Evolutionary conservation across 2,113 vertebrate species (phyloP), one percentile per base, ranked within the genome.

Genomic region (Vulpes vulpes): DNA sequence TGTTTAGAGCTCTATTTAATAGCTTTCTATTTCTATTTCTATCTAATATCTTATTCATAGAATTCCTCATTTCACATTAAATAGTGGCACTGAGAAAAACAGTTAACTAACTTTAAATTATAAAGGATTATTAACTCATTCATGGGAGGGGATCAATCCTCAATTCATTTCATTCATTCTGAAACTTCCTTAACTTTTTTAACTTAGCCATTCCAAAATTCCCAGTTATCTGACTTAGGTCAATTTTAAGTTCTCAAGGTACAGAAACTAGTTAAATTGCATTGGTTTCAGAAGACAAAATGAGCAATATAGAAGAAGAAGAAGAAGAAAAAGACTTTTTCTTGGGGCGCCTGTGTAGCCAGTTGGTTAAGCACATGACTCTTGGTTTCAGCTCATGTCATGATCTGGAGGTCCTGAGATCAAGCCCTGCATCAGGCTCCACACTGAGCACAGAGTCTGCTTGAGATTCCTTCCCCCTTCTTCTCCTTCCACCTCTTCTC

Each of bases 31-130:
- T 15, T 35, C n/a, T 35, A 35, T 53, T 15, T 35, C 83, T 92
- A 80, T 51, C 9, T 76, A 89, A 95, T 95, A 78, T 73, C 74
- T 92, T 95, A 43, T 65, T 55, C 62, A 76, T 92, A 97, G 80
- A 94, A 86, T 94, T 79, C 59, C 55, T 93, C 62, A 57, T 74
- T 71, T 95, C 67, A 78, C 10, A 12, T 73, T 81, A 94, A 59
- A 78, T 94, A 87, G 87, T 11, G 91, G 20, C 12, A 38, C 38
- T 76, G 15, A 81, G 85, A 71, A 96, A 92, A 87, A 87, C 32
- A 71, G n/a, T 96, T 78, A 87, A 95, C 60, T 87, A 74, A 81
- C 65, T 35, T 69, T 81, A 88, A 86, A 69, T 78, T 67, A 83
- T 16, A 32, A 95, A 67, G 27, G 60, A 55, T 82, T 86, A 81